Conservation (phyloP, 2,797 vertebrate genomes). For the Cossypha heuglini region DNA sequence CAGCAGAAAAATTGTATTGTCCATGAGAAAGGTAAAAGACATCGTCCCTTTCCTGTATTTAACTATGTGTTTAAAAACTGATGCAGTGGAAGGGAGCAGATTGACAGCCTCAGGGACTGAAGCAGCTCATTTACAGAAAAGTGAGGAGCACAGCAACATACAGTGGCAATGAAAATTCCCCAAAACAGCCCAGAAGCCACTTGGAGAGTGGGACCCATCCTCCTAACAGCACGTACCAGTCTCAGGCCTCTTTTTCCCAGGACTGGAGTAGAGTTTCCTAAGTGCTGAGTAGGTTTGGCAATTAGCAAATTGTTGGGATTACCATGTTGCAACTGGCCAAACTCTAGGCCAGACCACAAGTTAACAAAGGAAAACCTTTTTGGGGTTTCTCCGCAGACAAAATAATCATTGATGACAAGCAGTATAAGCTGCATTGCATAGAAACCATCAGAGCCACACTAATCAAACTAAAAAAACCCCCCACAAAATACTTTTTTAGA, state of each 20-base stretch:
- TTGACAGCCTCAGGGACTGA: not conserved
- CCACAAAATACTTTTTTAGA: not conserved
- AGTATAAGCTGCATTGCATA: not conserved
- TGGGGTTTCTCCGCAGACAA: not conserved
- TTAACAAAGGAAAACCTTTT: not conserved
- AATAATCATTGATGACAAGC: not conserved
- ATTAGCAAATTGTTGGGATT: not conserved
- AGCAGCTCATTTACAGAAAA: not conserved
- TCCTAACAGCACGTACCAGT: fast-evolving
- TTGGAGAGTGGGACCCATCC: too few species aligned
- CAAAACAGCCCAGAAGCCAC: too few species aligned
- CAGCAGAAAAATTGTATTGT: not conserved
- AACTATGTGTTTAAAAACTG: not conserved
- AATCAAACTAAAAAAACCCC: not conserved
- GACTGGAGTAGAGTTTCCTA: not conserved
- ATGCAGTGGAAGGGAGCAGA: not conserved
- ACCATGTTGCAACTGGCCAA: not conserved
- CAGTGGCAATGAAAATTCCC: not conserved
- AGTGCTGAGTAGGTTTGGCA: not conserved
- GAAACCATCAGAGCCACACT: not conserved
- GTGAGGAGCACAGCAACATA: not conserved
- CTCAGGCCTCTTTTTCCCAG: not conserved
- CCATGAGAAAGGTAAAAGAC: not conserved
- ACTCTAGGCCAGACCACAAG: not conserved
- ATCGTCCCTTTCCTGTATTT: not conserved